phyloP scores from a whole-genome alignment of 1,140 invertebrate genomes.

The Solenopsis invicta region DNA sequence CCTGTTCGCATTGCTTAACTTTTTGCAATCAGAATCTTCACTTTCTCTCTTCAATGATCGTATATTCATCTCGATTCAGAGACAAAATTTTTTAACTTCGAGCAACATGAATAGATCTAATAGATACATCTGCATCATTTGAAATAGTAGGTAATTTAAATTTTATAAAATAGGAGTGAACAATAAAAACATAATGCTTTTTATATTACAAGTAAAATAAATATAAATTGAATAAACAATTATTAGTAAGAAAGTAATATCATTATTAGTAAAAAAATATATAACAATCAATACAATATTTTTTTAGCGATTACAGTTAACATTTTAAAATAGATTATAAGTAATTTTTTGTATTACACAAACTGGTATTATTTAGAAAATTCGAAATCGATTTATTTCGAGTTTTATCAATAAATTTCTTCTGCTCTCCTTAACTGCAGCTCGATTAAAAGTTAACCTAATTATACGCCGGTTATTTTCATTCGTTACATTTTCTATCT shows the following conservation, averaged over 20 bases:
- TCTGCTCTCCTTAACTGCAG: no score
- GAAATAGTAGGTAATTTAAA: background rate
- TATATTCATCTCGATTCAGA: no score
- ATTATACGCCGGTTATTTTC: conserved; percentile 51
- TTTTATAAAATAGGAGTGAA: background rate
- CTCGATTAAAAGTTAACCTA: conserved; percentile 48
- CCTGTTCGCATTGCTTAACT: no score
- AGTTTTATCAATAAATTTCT: background rate
- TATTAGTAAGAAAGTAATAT: background rate
- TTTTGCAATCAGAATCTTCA: no score
- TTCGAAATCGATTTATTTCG: background rate
- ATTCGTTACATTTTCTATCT: background rate
- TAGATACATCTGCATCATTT: background rate
- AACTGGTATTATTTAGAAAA: background rate
- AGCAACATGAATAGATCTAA: no score
- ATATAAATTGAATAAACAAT: background rate
- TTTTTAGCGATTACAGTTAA: no score
- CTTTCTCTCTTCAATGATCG: no score
- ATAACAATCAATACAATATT: background rate
- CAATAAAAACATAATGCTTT: background rate
- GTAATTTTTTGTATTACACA: background rate
- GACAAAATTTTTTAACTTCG: no score
- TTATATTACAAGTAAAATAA: background rate
- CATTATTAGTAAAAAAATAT: no score
- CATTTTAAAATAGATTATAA: background rate